These are phyloP conservation scores for Hemicentrotus pulcherrimus DNA, from an alignment of 35 echinoderm and acorn worm species.

Conservation along the genomic window DNA sequence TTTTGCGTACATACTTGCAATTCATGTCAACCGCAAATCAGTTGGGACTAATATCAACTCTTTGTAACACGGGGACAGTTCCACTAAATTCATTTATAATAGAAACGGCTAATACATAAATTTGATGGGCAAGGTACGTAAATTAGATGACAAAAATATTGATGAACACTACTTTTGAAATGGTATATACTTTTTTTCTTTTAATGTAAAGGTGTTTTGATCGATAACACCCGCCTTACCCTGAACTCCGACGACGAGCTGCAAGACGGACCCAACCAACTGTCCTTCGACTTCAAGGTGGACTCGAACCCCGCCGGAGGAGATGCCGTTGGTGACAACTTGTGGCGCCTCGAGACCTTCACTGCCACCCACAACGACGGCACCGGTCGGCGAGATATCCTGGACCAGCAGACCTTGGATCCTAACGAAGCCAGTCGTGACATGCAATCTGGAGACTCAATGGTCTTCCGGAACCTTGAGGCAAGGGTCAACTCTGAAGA, in stretches of 20 bases:
- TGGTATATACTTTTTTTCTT: no score
- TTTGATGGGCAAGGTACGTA: no score
- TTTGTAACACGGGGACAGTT: no score
- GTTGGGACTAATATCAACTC: no score
- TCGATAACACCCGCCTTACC: not conserved
- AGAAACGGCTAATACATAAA: no score
- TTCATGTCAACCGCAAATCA: no score
- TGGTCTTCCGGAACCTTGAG: constrained; percentile 69
- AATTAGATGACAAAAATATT: no score
- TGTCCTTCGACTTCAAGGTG: constrained; percentile 56
- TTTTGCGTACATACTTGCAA: no score
- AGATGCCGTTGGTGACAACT: constrained; percentile 61
- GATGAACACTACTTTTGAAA: no score
- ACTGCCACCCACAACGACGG: constrained; percentile 56
- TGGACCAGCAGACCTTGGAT: constrained; percentile 64
- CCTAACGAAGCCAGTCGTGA: constrained; percentile 44
- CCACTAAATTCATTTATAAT: no score
- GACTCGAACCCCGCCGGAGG: constrained; percentile 62
- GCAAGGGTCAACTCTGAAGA: constrained; percentile 54
- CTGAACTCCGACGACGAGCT: not conserved
- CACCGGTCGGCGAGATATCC: constrained; percentile 35
- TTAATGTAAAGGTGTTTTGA: not conserved
- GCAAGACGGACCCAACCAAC: constrained; percentile 36
- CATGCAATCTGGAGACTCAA: constrained; percentile 47
- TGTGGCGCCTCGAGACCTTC: constrained; percentile 78